Percentiles rank a stretch among this genome's conserved stretches.
Conservation (phyloP, 2,888 invertebrate genomes). For the Cerastis rubricosa region DNA sequence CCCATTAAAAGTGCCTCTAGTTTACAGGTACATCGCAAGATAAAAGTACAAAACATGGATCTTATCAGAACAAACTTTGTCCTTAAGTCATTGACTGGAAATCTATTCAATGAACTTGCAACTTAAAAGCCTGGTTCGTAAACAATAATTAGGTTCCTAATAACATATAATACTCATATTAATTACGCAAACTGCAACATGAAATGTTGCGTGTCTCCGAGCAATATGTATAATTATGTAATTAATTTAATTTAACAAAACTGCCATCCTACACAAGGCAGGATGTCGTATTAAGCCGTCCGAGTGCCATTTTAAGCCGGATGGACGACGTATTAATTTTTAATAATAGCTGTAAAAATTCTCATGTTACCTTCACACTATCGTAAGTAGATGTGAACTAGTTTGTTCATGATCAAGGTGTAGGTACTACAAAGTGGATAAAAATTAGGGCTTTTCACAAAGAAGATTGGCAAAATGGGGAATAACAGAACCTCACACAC, state of each 20-base stretch:
- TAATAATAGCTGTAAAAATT: constrained; percentile 66
- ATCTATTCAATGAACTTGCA: constrained; percentile 6
- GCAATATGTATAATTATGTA: constrained; percentile 58
- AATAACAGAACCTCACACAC: too few species aligned
- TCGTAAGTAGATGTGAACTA: constrained; percentile 25
- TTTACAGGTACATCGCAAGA: too few species aligned
- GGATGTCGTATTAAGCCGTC: constrained; percentile 71
- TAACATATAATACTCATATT: constrained; percentile 42
- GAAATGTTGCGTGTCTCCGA: constrained; percentile 45
- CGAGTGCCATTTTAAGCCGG: constrained; percentile 70
- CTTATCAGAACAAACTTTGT: neutral
- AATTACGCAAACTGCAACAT: constrained; percentile 44
- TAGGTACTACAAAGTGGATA: neutral
- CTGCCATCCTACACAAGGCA: constrained; percentile 57
- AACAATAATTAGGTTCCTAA: constrained; percentile 42
- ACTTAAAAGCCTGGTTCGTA: constrained; percentile 16
- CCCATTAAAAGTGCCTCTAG: too few species aligned
- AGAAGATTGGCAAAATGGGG: too few species aligned
- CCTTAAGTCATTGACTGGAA: neutral
- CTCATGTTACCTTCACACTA: constrained; percentile 48
- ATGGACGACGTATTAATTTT: constrained; percentile 70
- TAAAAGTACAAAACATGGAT: neutral
- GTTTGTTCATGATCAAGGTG: constrained; percentile 16
- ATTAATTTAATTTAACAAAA: constrained; percentile 60
- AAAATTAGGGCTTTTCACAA: neutral